Evolutionary conservation across 2,888 invertebrate genomes (phyloP), one percentile per base, ranked within the genome.

Genomic region (Lordiphosa andalusiaca): DNA sequence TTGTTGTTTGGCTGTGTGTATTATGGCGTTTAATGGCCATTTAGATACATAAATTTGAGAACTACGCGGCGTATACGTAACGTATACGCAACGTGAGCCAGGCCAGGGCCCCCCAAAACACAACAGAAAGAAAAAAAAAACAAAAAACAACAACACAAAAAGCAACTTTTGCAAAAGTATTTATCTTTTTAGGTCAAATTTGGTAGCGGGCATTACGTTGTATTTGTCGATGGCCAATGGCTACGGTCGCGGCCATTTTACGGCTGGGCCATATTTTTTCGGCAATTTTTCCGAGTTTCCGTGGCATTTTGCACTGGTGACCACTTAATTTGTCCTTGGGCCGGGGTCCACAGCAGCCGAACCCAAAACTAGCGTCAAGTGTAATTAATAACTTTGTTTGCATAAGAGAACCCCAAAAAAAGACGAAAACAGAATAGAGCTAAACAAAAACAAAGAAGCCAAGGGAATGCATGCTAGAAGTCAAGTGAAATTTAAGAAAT

Each of bases 131-230:
- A n/a, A n/a, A n/a, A n/a, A n/a, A n/a, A n/a, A n/a, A n/a, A n/a
- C n/a, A n/a, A n/a, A n/a, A n/a, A n/a, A 16, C 16, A 16, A 16
- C 16, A 16, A 39, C 46, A 42, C 62, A 44, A 41, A 41, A 55
- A 57, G n/a, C 60, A 55, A 63, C 63, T 56, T 71, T 71, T 42
- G 41, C 56, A 56, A 71, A 72, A 63, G 53, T 65, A 73, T 71
- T 71, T 81, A 75, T 78, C 67, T 75, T 75, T 82, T 72, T 74
- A 62, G 77, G 80, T 80, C 80, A 77, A 65, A 71, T 75, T 77
- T 40, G 73, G 65, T 56, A 49, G 40, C 49, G 44, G 51, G 42
- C 53, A 58, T 55, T 66, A 42, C 54, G 58, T 57, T 69, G 60
- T 67, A 56, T 72, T 53, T 63, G 67, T 47, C 58, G 58, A 64